These are phyloP conservation scores for Brevimyrus niger DNA, from an alignment of 2,113 vertebrate genomes.

Conservation along the genomic window DNA sequence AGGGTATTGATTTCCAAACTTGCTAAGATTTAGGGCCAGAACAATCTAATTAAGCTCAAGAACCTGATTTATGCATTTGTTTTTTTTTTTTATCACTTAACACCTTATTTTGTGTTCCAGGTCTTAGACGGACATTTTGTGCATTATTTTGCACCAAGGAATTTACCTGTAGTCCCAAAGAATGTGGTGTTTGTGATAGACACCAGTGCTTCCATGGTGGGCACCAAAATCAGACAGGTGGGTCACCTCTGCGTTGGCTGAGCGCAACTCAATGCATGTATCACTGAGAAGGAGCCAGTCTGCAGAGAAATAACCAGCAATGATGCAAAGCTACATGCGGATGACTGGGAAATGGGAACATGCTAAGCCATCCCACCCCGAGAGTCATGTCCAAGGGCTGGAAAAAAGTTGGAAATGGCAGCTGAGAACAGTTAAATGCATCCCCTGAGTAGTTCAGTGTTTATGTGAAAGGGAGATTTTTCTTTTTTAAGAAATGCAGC, in stretches of 20 bases:
- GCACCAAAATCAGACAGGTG: conserved; percentile 88
- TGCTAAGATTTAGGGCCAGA: neutral
- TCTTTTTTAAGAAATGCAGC: neutral
- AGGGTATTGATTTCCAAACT: neutral
- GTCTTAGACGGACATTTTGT: conserved; percentile 90
- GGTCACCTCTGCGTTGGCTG: conserved; percentile 18
- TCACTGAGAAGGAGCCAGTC: neutral
- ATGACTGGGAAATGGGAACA: neutral
- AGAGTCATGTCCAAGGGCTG: neutral
- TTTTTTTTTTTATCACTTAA: neutral
- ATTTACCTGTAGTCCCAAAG: conserved; percentile 84
- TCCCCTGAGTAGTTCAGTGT: neutral
- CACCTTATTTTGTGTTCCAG: conserved; percentile 45
- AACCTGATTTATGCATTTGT: neutral
- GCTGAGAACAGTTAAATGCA: neutral
- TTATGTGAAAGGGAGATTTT: neutral
- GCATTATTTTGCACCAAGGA: conserved; percentile 91
- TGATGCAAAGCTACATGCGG: neutral
- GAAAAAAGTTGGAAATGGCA: neutral
- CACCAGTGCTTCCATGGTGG: conserved; percentile 90
- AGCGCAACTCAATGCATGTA: neutral
- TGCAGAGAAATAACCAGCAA: neutral
- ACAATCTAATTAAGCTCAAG: conserved; percentile 12
- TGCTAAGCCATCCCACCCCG: neutral
- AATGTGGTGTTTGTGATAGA: conserved; percentile 93